Evolutionary conservation across 1,140 invertebrate species (phyloP), one percentile per base, ranked within the genome.

Genomic region (Homalodisca vitripennis): DNA sequence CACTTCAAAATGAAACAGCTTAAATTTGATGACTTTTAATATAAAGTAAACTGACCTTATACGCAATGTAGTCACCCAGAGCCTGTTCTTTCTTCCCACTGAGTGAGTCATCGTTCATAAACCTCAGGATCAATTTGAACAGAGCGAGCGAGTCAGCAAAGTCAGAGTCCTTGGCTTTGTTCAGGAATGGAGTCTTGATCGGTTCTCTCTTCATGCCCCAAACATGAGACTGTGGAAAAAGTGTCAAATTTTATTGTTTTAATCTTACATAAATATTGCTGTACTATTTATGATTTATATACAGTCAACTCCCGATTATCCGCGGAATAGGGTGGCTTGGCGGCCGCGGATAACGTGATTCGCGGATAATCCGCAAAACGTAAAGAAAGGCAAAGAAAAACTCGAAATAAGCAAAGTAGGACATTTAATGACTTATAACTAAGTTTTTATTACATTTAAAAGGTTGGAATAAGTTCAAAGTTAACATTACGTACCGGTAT

Each of bases 111-210:
- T 98, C 97, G 79, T 97, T 95, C 85, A 96, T 96, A 84, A 93
- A 95, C 51, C 95, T 85, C 26, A 99, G 79, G 20, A 99, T 97
- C 70, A 99, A 82, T 80, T 98, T 98, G 80, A 98, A 99, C 13
- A 98, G 87, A 29, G 95, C 91, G 20, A 98, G 79, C 0, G 96
- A 92, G 73, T 97, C 93, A 62, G 92, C 89, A 74, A 92, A 94
- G 76, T 98, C 94, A 78, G 92, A 87, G 77, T 98, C 95, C 53
- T 93, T 87, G 2, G 91, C 88, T 73, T 97, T 94, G 0, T 93
- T 88, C 0, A 99, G 80, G 77, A 98, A 96, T 0, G 97, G 94
- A 0, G 91, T 89, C 29, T 91, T 90, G 34, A 99, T 97, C 0
- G 97, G 95, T 71, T 98, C 94, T 68, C 91, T 84, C 70, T 92